phyloP scores from a whole-genome alignment of 2,888 invertebrate species.

The Leucophora obtusa region DNA sequence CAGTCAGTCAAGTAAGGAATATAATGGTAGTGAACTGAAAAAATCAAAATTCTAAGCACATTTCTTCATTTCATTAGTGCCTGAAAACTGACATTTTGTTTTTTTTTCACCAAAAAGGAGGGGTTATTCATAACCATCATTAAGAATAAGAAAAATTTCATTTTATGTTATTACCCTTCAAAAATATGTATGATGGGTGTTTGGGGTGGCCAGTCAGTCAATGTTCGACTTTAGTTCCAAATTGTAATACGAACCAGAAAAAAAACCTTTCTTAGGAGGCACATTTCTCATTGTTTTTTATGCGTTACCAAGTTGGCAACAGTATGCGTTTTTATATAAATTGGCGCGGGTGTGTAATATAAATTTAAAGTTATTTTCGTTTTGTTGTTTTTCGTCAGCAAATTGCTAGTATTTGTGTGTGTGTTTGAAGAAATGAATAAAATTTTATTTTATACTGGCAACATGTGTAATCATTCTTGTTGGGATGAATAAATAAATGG shows the following conservation, averaged over 20 bases:
- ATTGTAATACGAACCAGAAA: constrained; percentile 16
- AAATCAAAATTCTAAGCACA: constrained; percentile 77
- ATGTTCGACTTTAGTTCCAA: constrained; percentile 12
- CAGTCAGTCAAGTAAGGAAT: constrained; percentile 43
- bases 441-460: constrained; percentile 76
- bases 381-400: constrained; percentile 15
- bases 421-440: constrained; percentile 72
- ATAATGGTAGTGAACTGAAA: constrained; percentile 43
- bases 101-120: neutral
- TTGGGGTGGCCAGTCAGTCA: constrained; percentile 51
- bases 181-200: constrained; percentile 55
- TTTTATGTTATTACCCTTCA: constrained; percentile 57
- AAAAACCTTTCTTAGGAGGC: constrained; percentile 32
- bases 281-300: constrained; percentile 64
- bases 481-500: constrained; percentile 25
- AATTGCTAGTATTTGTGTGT: constrained; percentile 43
- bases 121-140: constrained; percentile 15
- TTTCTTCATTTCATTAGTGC: constrained; percentile 76
- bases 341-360: constrained; percentile 59
- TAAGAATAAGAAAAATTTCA: constrained; percentile 30
- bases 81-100: constrained; percentile 66
- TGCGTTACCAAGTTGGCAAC: constrained; percentile 52
- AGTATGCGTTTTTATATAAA: constrained; percentile 40
- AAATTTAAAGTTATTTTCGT: constrained; percentile 64
- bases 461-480: constrained; percentile 73